phyloP scores from a whole-genome alignment of 2,888 invertebrate species.

The Hartigia nigra region DNA sequence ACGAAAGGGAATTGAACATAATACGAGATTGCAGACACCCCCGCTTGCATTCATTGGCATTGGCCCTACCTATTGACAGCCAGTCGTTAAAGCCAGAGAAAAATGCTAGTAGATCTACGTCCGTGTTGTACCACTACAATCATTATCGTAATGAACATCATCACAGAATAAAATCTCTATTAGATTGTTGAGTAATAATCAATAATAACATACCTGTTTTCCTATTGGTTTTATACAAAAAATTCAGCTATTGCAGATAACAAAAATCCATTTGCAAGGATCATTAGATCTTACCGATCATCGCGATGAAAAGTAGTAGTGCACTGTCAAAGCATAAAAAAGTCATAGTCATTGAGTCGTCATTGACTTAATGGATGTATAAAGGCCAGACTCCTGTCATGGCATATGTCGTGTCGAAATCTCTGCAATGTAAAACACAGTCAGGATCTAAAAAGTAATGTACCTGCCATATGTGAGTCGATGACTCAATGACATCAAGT shows the following conservation, averaged over 20 bases:
- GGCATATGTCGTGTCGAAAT: slow-evolving; percentile 24
- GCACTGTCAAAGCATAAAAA: not conserved
- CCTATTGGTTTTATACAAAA: not conserved
- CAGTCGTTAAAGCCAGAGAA: slow-evolving; percentile 1
- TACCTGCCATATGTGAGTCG: slow-evolving; percentile 3
- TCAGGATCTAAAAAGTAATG: not conserved
- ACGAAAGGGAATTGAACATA: slow-evolving; percentile 55
- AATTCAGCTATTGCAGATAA: not conserved
- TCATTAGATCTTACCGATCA: not conserved
- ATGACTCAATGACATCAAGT: not conserved
- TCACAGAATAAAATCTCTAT: not conserved
- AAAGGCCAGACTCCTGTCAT: slow-evolving; percentile 27
- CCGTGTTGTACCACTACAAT: not conserved
- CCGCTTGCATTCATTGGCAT: slow-evolving; percentile 48
- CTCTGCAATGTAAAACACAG: not conserved
- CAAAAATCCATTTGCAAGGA: not conserved
- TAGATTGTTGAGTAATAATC: not conserved
- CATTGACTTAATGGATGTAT: slow-evolving; percentile 25
- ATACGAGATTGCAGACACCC: slow-evolving; percentile 47
- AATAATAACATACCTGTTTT: not conserved
- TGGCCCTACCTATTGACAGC: slow-evolving; percentile 14
- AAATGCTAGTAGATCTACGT: not conserved
- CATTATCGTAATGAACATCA: not conserved
- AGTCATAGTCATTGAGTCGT: slow-evolving; percentile 3
- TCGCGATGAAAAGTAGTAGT: not conserved